Base-by-base conservation (phyloP, 2,888 invertebrate genomes). In the Acrobasis suavella region DNA sequence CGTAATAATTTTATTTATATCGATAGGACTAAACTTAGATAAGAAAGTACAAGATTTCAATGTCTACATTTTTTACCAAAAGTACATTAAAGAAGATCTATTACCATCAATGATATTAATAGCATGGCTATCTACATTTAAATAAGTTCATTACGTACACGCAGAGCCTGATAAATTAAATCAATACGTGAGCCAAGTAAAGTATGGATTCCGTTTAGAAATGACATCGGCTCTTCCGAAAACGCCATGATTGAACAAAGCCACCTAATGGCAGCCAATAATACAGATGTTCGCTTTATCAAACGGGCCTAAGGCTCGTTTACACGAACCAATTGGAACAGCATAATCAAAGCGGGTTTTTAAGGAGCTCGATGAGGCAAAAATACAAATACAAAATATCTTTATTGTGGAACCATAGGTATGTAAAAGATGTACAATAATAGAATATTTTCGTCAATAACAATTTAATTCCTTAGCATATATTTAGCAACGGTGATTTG, bases 141-240 rank as follows among this genome's bases (percentile, higher is more conserved):
- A 56, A 22, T 46, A 17, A 42, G 22, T 56, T 56, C 56, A 56
- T 56, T 42, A 42, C 7, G 14, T n/a, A 10, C 38, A 50, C 14
- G 59, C 16, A 60, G 10, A 60, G 37, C 38, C 32, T 50, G 59
- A 56, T 17, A 56, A 56, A 56, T 50, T 50, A 14, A 50, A 49
- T 75, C 65, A 70, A 67, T 74, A 72, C 66, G 72, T 65, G 68
- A 70, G 67, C 69, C 64, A 65, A 59, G 58, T 46, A 59, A 66
- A 59, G 58, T 46, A 59, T 59, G 50, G 59, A 60, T 60, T 39
- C 50, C 38, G 32, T 12, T 60, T 60, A 50, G 16, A 60, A 60
- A 60, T 72, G 60, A 60, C 60, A 51, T 60, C 42, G 9, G n/a
- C 42, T 17, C 56, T 56, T 42, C 17, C 42, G 56, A 56, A 56